These are phyloP conservation scores for Smutsia temminckii DNA, from an alignment of 2,797 vertebrate species.

Conservation along the genomic window DNA sequence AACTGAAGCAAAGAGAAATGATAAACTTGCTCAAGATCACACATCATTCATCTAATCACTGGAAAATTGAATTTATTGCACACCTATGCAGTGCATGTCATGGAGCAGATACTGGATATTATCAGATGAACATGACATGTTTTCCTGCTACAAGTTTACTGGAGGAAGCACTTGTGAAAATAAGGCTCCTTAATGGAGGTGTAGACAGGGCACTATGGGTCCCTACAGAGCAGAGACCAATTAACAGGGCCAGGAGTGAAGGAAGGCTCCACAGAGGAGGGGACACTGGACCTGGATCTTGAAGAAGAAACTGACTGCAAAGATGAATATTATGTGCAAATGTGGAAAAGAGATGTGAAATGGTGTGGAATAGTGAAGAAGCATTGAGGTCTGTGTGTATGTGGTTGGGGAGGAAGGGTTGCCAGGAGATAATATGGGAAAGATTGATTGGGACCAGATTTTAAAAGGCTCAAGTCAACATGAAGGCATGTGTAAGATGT, in stretches of 20 bases:
- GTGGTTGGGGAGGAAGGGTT: background rate
- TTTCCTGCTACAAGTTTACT: background rate
- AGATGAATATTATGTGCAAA: background rate
- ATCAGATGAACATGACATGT: background rate
- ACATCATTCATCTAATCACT: background rate
- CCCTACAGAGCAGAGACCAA: background rate
- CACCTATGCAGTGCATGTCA: background rate
- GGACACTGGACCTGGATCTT: background rate
- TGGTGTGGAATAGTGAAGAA: background rate
- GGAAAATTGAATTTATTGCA: background rate
- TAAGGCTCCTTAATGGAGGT: background rate
- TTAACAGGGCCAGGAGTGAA: too few relatives aligned
- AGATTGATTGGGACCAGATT: background rate
- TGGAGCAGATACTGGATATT: background rate
- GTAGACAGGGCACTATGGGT: too few relatives aligned
- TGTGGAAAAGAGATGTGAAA: background rate
- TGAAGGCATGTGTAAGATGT: background rate
- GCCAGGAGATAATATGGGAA: background rate
- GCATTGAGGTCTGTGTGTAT: background rate
- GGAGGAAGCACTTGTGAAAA: background rate
- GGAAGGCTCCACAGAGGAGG: background rate
- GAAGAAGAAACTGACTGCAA: background rate
- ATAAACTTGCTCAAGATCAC: background rate
- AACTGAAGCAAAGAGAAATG: background rate
- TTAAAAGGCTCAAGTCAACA: background rate